Evolutionary conservation across 2,888 invertebrate genomes (phyloP).

Genomic region (Rhamnusium bicolor): DNA sequence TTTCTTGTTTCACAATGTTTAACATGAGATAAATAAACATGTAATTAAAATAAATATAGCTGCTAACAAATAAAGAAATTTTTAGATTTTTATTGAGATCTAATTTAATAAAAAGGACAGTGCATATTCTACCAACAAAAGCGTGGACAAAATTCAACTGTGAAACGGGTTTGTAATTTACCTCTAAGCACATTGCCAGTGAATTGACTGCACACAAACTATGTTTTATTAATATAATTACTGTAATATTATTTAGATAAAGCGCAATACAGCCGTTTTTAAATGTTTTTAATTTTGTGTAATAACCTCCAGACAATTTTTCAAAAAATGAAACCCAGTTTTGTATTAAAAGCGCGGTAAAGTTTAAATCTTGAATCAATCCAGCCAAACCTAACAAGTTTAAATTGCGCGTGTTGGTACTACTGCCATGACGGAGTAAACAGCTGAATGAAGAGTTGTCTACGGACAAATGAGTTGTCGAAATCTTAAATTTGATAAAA

Average conservation of each 20-base stretch:
- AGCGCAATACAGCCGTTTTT: too few species aligned
- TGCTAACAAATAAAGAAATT: background rate
- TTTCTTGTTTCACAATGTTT: background rate
- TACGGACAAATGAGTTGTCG: slow-evolving; percentile 40
- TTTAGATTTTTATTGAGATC: too few species aligned
- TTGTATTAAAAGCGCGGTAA: background rate
- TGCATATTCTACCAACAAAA: too few species aligned
- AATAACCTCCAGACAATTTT: too few species aligned
- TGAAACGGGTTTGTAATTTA: too few species aligned
- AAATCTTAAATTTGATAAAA: slow-evolving; percentile 40
- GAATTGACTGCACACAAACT: too few species aligned
- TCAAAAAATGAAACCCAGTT: background rate
- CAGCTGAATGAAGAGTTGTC: slow-evolving; percentile 50
- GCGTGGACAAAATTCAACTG: too few species aligned
- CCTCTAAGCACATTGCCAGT: too few species aligned
- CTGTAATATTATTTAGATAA: too few species aligned
- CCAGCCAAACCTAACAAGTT: background rate
- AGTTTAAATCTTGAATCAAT: background rate
- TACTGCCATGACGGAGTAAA: slow-evolving; percentile 34
- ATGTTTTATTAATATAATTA: too few species aligned
- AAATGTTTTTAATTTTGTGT: too few species aligned
- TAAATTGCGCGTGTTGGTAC: background rate
- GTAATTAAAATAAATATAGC: slow-evolving; percentile 10
- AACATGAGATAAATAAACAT: background rate
- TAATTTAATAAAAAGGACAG: too few species aligned